Conservation (phyloP, 2,113 vertebrate genomes). For the Oreamnos americanus region DNA sequence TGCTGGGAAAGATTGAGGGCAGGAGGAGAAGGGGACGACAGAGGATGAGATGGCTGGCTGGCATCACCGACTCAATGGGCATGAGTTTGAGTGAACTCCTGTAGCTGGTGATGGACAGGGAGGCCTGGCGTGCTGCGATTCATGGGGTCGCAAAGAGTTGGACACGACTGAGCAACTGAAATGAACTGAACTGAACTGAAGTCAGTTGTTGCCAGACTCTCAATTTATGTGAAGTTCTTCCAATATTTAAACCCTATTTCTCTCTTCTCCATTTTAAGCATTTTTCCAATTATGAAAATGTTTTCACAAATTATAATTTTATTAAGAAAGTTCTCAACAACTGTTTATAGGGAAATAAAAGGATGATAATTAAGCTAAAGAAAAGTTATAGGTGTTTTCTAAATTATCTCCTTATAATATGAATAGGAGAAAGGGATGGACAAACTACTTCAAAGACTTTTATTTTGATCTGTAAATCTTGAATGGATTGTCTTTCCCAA, state of each 20-base stretch:
- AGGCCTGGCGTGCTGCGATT: fast-evolving
- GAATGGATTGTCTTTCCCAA: background rate
- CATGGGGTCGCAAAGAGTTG: background rate
- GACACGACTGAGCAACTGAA: background rate
- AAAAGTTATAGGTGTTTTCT: background rate
- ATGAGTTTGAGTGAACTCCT: fast-evolving
- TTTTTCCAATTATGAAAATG: background rate
- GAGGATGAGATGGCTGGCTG: background rate
- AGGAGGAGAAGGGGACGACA: background rate
- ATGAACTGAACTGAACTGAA: background rate
- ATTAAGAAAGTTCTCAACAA: background rate
- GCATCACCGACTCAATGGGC: background rate
- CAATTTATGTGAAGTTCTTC: background rate
- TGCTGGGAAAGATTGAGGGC: background rate
- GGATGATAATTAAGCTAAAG: background rate
- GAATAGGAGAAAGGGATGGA: background rate
- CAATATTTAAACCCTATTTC: background rate
- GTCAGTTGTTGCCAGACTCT: background rate
- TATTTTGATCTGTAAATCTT: background rate
- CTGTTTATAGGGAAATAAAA: background rate
- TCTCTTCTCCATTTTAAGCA: background rate
- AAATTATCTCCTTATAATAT: background rate
- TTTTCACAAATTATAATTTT: background rate
- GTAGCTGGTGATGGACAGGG: background rate
- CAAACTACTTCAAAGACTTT: background rate